Evolutionary conservation across 2,113 vertebrate genomes (phyloP).

Genomic region (Aldabrachelys gigantea): DNA sequence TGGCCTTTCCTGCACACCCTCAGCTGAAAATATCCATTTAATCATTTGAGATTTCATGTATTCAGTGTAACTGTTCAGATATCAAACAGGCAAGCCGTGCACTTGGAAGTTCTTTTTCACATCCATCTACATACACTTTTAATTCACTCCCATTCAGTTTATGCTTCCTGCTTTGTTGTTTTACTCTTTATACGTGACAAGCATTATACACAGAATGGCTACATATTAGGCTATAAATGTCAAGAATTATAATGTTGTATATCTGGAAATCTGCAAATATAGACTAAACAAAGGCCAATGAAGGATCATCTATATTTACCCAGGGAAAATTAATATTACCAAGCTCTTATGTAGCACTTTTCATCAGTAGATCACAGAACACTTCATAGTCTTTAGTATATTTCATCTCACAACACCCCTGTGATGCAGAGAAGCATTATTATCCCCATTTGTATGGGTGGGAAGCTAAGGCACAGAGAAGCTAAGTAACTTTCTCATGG

Average conservation of each 20-base stretch:
- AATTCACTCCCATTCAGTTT: not conserved
- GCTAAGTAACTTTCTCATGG: not conserved
- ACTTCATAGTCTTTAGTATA: not conserved
- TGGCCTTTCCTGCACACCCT: not conserved
- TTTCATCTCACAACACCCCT: not conserved
- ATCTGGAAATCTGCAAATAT: not conserved
- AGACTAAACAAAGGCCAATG: not conserved
- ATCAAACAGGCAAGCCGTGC: not conserved
- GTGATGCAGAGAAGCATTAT: not conserved
- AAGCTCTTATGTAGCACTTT: not conserved
- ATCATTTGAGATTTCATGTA: not conserved
- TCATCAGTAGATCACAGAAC: not conserved
- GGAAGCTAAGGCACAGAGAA: not conserved
- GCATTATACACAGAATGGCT: not conserved
- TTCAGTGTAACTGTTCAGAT: not conserved
- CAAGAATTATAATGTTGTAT: not conserved
- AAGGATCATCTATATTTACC: not conserved
- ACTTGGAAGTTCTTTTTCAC: not conserved
- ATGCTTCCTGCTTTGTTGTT: not conserved
- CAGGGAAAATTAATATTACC: not conserved
- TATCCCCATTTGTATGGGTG: not conserved
- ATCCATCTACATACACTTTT: not conserved
- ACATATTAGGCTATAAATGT: not conserved
- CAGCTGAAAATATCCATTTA: conserved; percentile 5
- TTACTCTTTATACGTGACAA: not conserved